Conservation (phyloP, 2,113 vertebrate species). For the Sus scrofa region T2T-Sscrofa CM000828.6:73281001-73281500, state of each 20-base stretch:
- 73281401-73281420: no score
- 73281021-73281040: rapidly evolving
- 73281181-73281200: neutral
- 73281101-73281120: neutral
- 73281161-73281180: neutral
- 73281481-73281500: no score
- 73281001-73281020: rapidly evolving
- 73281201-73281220: neutral
- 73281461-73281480: no score
- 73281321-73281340: neutral
- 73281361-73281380: neutral
- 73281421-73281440: no score
- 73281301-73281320: no score
- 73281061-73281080: neutral
- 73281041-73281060: neutral
- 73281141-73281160: neutral
- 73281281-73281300: neutral
- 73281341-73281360: neutral
- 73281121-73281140: neutral
- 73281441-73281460: no score
- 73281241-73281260: rapidly evolving
- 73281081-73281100: rapidly evolving
- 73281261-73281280: neutral
- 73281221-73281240: neutral
- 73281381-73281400: no score